A percentile compares a stretch with the other conserved stretches of the same genome.
Evolutionary conservation across 2,797 vertebrate species (phyloP).

Genomic region (Salmo trutta): DNA sequence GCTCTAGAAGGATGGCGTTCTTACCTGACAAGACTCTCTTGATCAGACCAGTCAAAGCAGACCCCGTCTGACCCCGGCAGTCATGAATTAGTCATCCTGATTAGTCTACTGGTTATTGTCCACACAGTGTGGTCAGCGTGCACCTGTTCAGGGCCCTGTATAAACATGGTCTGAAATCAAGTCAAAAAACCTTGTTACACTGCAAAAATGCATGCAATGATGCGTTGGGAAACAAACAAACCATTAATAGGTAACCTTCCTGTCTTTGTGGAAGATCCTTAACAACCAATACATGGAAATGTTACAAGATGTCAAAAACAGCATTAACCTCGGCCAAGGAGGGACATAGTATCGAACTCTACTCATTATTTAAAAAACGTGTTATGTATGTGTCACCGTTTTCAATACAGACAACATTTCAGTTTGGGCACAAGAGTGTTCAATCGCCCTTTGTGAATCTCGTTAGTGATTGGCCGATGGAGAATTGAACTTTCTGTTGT

Average conservation of each 20-base stretch:
- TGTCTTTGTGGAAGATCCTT: neutral
- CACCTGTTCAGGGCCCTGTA: neutral
- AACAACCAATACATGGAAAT: neutral
- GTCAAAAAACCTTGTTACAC: neutral
- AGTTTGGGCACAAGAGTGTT: neutral
- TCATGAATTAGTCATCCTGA: neutral
- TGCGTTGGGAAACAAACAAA: neutral
- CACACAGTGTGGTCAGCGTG: neutral
- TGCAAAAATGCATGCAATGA: neutral
- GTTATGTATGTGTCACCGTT: slow-evolving; percentile 10
- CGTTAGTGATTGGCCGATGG: slow-evolving; percentile 41
- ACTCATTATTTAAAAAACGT: too few species aligned
- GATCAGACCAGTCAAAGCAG: neutral
- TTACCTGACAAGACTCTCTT: neutral
- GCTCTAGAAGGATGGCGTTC: slow-evolving; percentile 46
- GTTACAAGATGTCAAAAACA: neutral
- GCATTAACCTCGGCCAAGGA: neutral
- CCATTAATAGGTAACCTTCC: neutral
- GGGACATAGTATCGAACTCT: too few species aligned
- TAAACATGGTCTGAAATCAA: neutral
- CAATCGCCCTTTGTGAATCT: slow-evolving; percentile 4
- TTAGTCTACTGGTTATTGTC: neutral
- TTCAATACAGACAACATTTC: slow-evolving; percentile 3
- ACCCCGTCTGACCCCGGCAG: neutral
- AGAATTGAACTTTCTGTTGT: slow-evolving; percentile 39